Percentiles rank a stretch among this genome's conserved stretches.
Evolutionary conservation across 2,888 invertebrate species (phyloP).

Genomic region (Spatulosminthurus flaviceps): DNA sequence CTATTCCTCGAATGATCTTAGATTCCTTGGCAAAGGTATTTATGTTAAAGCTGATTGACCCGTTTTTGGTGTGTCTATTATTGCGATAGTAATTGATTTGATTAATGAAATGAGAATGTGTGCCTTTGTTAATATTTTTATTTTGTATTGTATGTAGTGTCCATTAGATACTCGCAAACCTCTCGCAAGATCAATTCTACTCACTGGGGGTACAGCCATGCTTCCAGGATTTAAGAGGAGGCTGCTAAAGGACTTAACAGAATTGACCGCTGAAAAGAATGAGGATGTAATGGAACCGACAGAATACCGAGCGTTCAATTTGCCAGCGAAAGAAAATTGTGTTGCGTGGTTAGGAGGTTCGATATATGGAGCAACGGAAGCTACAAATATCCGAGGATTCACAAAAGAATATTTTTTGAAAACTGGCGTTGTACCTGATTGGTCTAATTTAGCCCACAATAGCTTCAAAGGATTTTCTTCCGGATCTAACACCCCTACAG

Average conservation of each 20-base stretch:
- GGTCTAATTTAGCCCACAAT: constrained; percentile 67
- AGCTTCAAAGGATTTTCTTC: constrained; percentile 30
- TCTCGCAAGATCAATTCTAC: constrained; percentile 83
- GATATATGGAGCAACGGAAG: constrained; percentile 80
- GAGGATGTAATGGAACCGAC: constrained; percentile 49
- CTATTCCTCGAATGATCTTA: constrained; percentile 84
- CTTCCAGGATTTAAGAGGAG: constrained; percentile 84
- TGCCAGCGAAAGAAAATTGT: constrained; percentile 83
- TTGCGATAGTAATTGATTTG: too few relatives aligned
- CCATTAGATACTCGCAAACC: constrained; percentile 82
- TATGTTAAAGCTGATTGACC: too few relatives aligned
- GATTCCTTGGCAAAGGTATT: constrained; percentile 78
- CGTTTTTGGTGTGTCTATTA: too few relatives aligned
- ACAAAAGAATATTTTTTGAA: constrained; percentile 79
- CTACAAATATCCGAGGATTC: constrained; percentile 76
- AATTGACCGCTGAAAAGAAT: constrained; percentile 71
- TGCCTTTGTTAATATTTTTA: too few relatives aligned
- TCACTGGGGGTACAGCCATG: constrained; percentile 87
- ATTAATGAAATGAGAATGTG: too few relatives aligned
- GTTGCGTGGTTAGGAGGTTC: constrained; percentile 88
- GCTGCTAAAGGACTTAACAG: constrained; percentile 78
- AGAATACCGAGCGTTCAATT: constrained; percentile 80
- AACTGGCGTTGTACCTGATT: constrained; percentile 79
- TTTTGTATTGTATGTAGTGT: constrained; percentile 69
- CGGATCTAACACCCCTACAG: constrained; percentile 19